These are phyloP conservation scores for Augochlorella aurata DNA, from an alignment of 2,888 invertebrate species.

Conservation along the genomic window DNA sequence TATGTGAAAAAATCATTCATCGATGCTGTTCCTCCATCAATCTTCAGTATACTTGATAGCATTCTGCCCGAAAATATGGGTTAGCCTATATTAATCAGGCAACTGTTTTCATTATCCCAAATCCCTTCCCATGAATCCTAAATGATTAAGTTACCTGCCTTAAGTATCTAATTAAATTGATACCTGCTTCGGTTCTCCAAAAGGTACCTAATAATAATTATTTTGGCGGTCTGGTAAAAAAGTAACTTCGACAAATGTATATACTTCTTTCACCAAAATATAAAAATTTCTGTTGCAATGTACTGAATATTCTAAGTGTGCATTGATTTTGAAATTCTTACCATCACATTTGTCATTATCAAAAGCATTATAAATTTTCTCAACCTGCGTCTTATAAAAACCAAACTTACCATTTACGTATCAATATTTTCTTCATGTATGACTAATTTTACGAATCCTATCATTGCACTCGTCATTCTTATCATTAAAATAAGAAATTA, in stretches of 20 bases:
- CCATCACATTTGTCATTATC: too few relatives aligned
- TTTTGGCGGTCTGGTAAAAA: neutral
- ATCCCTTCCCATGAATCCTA: neutral
- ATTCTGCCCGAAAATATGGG: neutral
- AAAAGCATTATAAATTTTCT: too few relatives aligned
- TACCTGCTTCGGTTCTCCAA: neutral
- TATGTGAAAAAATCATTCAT: neutral
- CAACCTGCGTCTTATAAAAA: too few relatives aligned
- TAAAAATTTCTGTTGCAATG: too few relatives aligned
- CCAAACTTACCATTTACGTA: too few relatives aligned
- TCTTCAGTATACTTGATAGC: neutral
- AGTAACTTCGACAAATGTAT: neutral
- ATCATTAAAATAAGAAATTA: too few relatives aligned
- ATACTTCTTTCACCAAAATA: neutral
- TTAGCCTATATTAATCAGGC: neutral
- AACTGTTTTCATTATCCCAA: conserved; percentile 6
- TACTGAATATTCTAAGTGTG: too few relatives aligned
- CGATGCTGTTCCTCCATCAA: neutral
- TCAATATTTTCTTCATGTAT: too few relatives aligned
- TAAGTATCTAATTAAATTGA: neutral
- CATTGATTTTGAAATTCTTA: too few relatives aligned
- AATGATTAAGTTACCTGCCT: neutral
- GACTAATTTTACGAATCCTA: too few relatives aligned
- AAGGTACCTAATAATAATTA: neutral
- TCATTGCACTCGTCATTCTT: too few relatives aligned